Evolutionary conservation across 2,888 invertebrate species (phyloP), one percentile per base, ranked within the genome.

Genomic region (Heterodera filipjevi): DNA sequence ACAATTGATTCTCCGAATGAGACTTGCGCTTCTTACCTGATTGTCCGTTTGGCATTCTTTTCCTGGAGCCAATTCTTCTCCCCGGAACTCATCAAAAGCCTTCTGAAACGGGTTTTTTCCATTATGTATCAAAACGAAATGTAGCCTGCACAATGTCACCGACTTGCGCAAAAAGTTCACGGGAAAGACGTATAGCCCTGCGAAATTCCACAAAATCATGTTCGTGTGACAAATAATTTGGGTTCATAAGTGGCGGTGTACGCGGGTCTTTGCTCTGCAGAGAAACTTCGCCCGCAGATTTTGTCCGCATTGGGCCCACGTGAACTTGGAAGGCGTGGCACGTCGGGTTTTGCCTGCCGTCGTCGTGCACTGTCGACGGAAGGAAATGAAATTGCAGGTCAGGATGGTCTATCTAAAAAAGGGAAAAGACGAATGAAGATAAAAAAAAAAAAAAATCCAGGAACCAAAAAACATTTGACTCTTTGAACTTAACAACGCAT

Each of bases 201-300:
- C 87, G 81, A 82, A 89, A 87, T 72, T 87, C 86, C 59, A 81
- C 78, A 81, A 85, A 84, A 74, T 89, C 88, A 16, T 87, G 82
- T 59, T 87, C 86, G 68, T 85, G 81, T n/a, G 81, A 78, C 82
- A 96, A 94, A 89, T 98, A 98, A 88, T 96, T 95, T 2, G 97
- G 94, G 90, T 97, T 93, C 89, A 98, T 95, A 44, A 93, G 89
- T 0, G 96, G 96, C 90, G 93, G 93, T 76, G 93, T 93, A 35
- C 92, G 90, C 0, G 95, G 94, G 90, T 95, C 94, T 0, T 91
- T 90, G 80, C 93, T 93, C 77, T 92, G 92, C 33, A 97, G 90
- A 84, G 93, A 93, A 0, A 97, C 92, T 84, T 92, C 92, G 0
- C 97, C 97, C 8, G 93, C 92, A 79, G 95, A 94, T 86, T 94